Evolutionary conservation across 2,797 vertebrate species (phyloP).

Genomic region (Danio tinwini): DNA sequence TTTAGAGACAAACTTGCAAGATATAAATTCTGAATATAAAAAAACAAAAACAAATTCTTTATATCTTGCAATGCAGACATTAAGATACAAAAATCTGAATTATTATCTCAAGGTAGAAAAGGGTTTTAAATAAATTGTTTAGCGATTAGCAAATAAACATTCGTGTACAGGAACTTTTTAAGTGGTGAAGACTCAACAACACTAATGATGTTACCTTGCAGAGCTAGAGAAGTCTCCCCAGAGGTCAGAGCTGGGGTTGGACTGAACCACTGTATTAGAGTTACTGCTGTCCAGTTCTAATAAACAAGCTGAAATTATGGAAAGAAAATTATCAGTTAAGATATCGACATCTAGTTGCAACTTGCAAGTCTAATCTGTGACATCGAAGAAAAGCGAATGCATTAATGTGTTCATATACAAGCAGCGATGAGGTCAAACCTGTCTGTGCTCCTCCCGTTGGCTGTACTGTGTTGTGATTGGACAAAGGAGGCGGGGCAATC

Average conservation of each 20-base stretch:
- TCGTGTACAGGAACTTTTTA: not conserved
- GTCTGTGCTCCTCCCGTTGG: conserved; percentile 62
- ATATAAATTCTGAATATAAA: no score
- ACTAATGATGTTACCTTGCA: conserved; percentile 77
- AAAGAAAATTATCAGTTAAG: not conserved
- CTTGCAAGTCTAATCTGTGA: not conserved
- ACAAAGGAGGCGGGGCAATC: conserved; percentile 75
- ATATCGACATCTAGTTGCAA: not conserved
- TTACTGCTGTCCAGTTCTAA: conserved; percentile 88
- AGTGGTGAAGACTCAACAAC: not conserved
- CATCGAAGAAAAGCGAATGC: not conserved
- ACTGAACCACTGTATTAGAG: conserved; percentile 77
- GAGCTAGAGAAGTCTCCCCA: conserved; percentile 93
- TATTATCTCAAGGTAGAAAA: no score
- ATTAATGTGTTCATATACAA: not conserved
- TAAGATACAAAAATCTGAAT: no score
- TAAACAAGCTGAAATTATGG: conserved; percentile 78
- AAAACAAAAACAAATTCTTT: no score
- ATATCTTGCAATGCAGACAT: no score
- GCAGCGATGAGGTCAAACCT: conserved; percentile 56
- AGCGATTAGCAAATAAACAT: not conserved
- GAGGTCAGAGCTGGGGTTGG: conserved; percentile 76
- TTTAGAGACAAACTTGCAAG: no score
- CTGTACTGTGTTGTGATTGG: conserved; percentile 73
- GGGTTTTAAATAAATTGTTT: not conserved